Evolutionary conservation across 1,140 invertebrate species (phyloP).

Genomic region (Apolygus lucorum): DNA sequence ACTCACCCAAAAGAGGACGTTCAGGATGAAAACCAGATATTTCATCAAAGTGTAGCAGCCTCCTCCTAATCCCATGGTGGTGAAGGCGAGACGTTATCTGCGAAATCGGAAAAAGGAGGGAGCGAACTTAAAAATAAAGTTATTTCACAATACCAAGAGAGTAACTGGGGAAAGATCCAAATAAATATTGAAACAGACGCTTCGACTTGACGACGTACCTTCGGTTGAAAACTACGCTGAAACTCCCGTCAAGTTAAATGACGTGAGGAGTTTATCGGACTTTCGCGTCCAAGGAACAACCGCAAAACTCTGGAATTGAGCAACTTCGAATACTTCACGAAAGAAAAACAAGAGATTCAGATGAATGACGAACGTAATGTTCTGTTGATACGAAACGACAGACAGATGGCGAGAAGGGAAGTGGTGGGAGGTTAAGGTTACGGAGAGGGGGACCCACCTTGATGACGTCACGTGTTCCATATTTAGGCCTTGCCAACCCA

Average conservation of each 20-base stretch:
- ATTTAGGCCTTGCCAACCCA: not conserved
- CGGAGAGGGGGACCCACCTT: not conserved
- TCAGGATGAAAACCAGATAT: constrained; percentile 57
- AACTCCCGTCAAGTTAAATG: not conserved
- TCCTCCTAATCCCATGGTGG: constrained; percentile 52
- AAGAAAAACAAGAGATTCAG: not conserved
- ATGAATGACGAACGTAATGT: not conserved
- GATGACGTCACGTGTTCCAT: not conserved
- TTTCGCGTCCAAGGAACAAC: not conserved
- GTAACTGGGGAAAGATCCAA: too few species aligned
- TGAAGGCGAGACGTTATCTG: too few species aligned
- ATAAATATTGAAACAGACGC: too few species aligned
- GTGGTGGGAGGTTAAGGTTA: not conserved
- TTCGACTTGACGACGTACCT: too few species aligned
- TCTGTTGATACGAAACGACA: not conserved
- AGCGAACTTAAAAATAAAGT: not conserved
- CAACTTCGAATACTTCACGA: not conserved
- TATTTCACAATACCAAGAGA: not conserved
- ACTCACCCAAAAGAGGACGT: constrained; percentile 64
- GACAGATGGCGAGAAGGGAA: not conserved
- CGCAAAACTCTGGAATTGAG: not conserved
- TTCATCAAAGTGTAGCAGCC: constrained; percentile 60
- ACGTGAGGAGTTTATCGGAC: not conserved
- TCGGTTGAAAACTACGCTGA: not conserved
- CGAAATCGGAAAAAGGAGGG: constrained; percentile 3